Evolutionary conservation across 2,888 invertebrate genomes (phyloP), one percentile per base, ranked within the genome.

Genomic region (Lochmaea capreae): DNA sequence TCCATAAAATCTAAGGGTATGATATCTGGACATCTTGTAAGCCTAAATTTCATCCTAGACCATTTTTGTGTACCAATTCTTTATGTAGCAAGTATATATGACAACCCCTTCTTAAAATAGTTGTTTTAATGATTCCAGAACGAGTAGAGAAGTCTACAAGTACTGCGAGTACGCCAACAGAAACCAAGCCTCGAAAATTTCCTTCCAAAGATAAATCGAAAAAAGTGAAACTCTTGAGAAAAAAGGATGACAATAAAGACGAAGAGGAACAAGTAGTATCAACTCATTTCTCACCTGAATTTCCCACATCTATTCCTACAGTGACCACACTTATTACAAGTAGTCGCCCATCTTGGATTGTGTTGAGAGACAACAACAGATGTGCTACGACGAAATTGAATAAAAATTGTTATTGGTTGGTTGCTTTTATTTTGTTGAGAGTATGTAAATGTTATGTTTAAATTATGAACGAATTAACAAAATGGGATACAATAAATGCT

Each of bases 101-200:
- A 26, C 4, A 26, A 26, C 26, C 33, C 0, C 5, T 33, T 33
- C 6, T 33, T 33, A 33, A 33, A 33, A 33, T 5, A 4, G 4
- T 33, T 33, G 4, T 18, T n/a, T 54, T 54, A 16, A 16, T 18
- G 10, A 2, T 82, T 82, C 70, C 80, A 87, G 87, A 88, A 74
- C 79, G 87, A 67, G 81, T 83, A 39, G 82, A 86, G 46, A 87
- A 88, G 79, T 84, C 87, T 8, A 87, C 87, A 42, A 87, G 85
- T 72, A 86, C 87, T 14, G 82, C 85, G 1, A 84, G 83, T 66
- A 85, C 87, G 1, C 87, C 87, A 5, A 84, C 84, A 8, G 86
- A 87, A 74, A 82, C 85, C 16, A 87, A 87, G 76, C 84, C 86
- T 5, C 83, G 85, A 59, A 87, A 87, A 78, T 84, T 85, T 5